Base-by-base conservation (phyloP, 1,140 invertebrate genomes). In the Sinella curviseta region DNA sequence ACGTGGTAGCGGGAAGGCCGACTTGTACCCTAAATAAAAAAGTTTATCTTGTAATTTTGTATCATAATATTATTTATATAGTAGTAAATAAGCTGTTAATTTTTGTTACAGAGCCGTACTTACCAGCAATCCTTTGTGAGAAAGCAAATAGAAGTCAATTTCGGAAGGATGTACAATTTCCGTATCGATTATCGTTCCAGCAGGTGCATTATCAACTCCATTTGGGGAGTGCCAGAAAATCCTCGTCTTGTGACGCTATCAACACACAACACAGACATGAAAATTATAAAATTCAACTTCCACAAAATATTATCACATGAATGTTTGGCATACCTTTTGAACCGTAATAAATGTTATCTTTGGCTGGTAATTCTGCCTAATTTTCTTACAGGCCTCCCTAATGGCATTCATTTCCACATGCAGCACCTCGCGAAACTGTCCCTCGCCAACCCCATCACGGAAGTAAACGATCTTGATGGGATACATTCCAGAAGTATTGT, bases 381-480 rank as follows among this genome's bases (percentile, higher is more conserved):
- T 2, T 1, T 57, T 1, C 1, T 17, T 35, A 83, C 93, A 94
- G 0, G 94, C 94, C 14, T 84, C 84, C 82, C 90, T 88, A 30
- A 96, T 91, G 0, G 91, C 92, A 1, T 84, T 83, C 60, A 95
- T 85, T 86, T 95, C 94, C 60, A 85, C 81, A 35, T 88, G 82
- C 8, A 90, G 80, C 8, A 91, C 85, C 74, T 84, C 81, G 3
- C 77, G 36, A 84, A 89, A 89, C 78, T 89, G 87, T 17, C 87
- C 87, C 78, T 88, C 87, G 20, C 86, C 86, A 17, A 89, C 88
- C 57, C 88, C 88, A 82, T 89, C 88, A 33, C 88, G 83, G 78
- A 87, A 88, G 65, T 88, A 86, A 33, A 88, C 85, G 26, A 88
- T 87, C 36, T 84, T 85, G 48, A 83, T 78, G 2, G 88, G 88